These are phyloP conservation scores for Melospiza georgiana DNA, from an alignment of 2,113 vertebrate species.

Conservation along the genomic window DNA sequence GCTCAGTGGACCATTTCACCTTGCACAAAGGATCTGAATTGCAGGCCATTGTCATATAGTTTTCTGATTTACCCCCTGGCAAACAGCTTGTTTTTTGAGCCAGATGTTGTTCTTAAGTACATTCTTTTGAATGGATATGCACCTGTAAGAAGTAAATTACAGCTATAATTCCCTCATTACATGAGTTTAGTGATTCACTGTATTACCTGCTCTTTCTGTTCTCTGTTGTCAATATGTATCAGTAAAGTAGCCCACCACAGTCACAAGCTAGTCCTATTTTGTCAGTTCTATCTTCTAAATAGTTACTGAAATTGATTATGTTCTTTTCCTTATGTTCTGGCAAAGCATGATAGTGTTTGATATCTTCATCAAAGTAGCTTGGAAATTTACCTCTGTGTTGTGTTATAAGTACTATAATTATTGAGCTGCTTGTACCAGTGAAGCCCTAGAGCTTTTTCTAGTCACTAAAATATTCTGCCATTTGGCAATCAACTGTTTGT, in stretches of 20 bases:
- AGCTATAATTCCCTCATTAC: neutral
- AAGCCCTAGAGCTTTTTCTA: neutral
- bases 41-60: neutral
- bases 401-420: neutral
- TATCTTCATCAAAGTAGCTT: neutral
- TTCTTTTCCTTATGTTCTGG: neutral
- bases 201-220: neutral
- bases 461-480: neutral
- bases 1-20: constrained; percentile 5
- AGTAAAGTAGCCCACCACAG: neutral
- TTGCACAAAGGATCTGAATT: constrained; percentile 70
- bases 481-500: neutral
- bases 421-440: neutral
- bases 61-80: neutral
- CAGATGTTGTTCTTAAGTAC: neutral
- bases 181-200: neutral
- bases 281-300: neutral
- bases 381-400: neutral
- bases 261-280: neutral
- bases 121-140: neutral
- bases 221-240: neutral
- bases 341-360: neutral
- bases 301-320: neutral
- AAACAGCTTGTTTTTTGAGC: neutral
- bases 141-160: neutral